Evolutionary conservation across 2,797 vertebrate genomes (phyloP).

Genomic region (Linurgus olivaceus): DNA sequence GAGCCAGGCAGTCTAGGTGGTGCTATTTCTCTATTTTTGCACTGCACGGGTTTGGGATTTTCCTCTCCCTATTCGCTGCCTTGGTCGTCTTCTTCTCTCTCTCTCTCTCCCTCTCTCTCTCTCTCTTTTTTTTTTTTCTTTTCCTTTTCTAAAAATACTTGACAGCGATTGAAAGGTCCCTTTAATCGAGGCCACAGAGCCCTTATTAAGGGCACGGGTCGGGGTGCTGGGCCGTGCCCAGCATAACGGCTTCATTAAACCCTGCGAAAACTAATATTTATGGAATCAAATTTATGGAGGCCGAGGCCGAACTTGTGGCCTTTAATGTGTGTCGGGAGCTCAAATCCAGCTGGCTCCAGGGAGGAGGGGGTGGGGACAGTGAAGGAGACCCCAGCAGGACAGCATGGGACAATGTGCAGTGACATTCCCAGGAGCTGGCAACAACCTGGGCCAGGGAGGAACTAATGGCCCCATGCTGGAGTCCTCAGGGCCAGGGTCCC

Average conservation of each 20-base stretch:
- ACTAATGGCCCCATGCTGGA: background rate
- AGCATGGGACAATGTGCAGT: constrained; percentile 21
- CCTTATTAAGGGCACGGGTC: constrained; percentile 73
- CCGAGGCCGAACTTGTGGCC: constrained; percentile 68
- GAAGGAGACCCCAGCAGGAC: constrained; percentile 45
- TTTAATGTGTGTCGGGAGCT: constrained; percentile 62
- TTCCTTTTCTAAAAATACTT: constrained; percentile 84
- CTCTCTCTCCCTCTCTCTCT: background rate
- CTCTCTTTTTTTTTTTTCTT: constrained; percentile 51
- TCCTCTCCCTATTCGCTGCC: constrained; percentile 67
- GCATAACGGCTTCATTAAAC: constrained; percentile 80
- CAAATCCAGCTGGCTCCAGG: constrained; percentile 64
- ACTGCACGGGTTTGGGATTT: constrained; percentile 59
- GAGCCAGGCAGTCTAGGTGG: constrained; percentile 71
- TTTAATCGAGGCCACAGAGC: constrained; percentile 74
- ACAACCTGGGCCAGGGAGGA: background rate
- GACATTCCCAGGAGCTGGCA: background rate
- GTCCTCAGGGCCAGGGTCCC: background rate
- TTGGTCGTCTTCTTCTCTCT: constrained; percentile 24
- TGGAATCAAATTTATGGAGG: constrained; percentile 81
- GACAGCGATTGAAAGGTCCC: constrained; percentile 83
- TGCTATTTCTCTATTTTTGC: constrained; percentile 79
- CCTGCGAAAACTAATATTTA: constrained; percentile 81
- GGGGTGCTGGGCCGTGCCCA: constrained; percentile 77
- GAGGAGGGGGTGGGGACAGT: constrained; percentile 56